A percentile compares a stretch with the other conserved stretches of the same genome.
Evolutionary conservation across 1,140 invertebrate species (phyloP).

Genomic region (Drosophila lowei): DNA sequence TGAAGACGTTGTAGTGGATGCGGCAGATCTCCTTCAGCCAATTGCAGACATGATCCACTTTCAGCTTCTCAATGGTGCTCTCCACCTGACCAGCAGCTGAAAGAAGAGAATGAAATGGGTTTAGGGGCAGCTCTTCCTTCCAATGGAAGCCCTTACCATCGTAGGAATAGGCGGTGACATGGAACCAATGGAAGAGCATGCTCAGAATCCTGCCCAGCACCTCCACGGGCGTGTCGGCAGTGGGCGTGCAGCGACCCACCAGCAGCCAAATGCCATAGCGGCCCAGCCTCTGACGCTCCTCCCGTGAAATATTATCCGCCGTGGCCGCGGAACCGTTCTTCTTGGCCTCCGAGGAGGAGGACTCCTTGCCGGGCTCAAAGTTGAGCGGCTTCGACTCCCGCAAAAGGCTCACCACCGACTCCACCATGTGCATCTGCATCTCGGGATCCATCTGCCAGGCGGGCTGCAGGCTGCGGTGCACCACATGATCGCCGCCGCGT

Average conservation of each 20-base stretch:
- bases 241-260: constrained; percentile 95
- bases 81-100: constrained; percentile 88
- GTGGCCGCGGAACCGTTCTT: constrained; percentile 63
- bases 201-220: constrained; percentile 95
- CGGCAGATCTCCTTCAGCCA: constrained; percentile 95
- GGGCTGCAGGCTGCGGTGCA: constrained; percentile 92
- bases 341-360: constrained; percentile 51
- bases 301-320: constrained; percentile 87
- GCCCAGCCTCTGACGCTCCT: constrained; percentile 95
- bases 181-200: constrained; percentile 99
- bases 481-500: constrained; percentile 93
- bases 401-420: constrained; percentile 95
- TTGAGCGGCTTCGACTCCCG: constrained; percentile 91
- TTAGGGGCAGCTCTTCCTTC: no score
- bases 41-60: constrained; percentile 95
- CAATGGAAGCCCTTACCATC: constrained; percentile 87
- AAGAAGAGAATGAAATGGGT: not conserved
- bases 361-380: constrained; percentile 85
- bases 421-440: constrained; percentile 96
- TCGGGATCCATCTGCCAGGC: constrained; percentile 95
- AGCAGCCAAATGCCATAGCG: constrained; percentile 98
- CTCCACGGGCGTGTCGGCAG: constrained; percentile 92
- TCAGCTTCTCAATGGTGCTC: constrained; percentile 94
- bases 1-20: constrained; percentile 92
- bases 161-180: constrained; percentile 97